phyloP scores from a whole-genome alignment of 2,113 vertebrate genomes.

The Australoheros scitulus region DNA sequence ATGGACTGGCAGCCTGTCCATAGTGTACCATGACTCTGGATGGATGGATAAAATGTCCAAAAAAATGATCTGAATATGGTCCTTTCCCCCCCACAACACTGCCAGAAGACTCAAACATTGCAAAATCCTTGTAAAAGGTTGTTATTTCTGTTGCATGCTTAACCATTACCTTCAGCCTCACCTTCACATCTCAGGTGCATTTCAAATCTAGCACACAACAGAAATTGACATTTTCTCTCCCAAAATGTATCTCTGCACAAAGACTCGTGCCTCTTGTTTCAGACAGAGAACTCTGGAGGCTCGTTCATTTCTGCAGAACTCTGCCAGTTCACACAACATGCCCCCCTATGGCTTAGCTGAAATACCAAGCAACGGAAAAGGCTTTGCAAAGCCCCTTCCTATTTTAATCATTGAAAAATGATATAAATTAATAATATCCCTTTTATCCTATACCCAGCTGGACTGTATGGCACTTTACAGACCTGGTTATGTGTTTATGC shows the following conservation, averaged over 20 bases:
- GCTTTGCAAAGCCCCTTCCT: neutral
- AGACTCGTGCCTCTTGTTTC: slow-evolving; percentile 35
- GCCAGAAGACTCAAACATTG: neutral
- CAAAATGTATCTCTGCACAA: slow-evolving; percentile 61
- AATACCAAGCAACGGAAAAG: slow-evolving; percentile 45
- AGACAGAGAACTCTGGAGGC: slow-evolving; percentile 46
- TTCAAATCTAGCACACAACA: slow-evolving; percentile 53
- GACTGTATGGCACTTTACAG: neutral
- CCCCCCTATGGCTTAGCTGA: slow-evolving; percentile 29
- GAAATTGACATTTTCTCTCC: slow-evolving; percentile 75
- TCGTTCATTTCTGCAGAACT: slow-evolving; percentile 52
- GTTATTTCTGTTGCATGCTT: slow-evolving; percentile 2
- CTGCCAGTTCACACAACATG: slow-evolving; percentile 56
- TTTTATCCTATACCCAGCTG: neutral
- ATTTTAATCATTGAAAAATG: slow-evolving; percentile 45
- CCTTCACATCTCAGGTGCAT: slow-evolving; percentile 52
- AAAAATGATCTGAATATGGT: neutral
- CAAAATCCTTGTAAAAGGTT: neutral
- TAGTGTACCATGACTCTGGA: neutral
- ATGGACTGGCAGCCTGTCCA: neutral
- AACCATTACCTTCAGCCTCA: slow-evolving; percentile 36
- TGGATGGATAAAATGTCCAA: neutral
- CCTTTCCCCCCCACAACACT: neutral
- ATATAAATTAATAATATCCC: neutral
- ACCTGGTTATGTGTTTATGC: neutral